Conservation (phyloP, 2,888 invertebrate genomes). For the Augochlorella aurata region DNA sequence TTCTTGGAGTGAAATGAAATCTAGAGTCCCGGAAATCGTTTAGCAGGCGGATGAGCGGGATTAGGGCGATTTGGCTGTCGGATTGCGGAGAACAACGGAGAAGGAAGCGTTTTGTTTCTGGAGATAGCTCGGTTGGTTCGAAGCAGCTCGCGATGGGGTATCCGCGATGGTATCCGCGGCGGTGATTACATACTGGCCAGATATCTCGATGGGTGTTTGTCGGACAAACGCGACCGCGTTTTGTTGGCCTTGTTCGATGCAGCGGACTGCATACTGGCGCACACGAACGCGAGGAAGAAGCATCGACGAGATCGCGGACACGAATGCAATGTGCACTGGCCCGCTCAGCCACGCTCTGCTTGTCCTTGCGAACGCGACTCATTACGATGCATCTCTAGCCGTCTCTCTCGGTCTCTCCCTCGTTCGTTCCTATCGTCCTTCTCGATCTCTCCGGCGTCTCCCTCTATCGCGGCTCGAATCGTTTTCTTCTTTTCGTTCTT, state of each 20-base stretch:
- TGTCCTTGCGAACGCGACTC: conserved; percentile 74
- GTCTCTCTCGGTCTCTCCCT: neutral
- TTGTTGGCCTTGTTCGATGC: conserved; percentile 26
- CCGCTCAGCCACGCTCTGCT: conserved; percentile 77
- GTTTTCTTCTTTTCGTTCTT: conserved; percentile 17
- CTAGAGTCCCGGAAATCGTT: neutral
- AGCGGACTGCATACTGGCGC: conserved; percentile 10
- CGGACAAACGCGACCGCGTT: conserved; percentile 43
- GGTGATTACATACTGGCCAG: conserved; percentile 1
- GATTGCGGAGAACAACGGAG: neutral
- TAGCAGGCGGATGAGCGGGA: neutral
- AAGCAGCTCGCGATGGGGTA: neutral
- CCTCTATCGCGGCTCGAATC: neutral
- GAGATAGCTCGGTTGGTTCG: neutral
- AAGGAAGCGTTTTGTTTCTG: neutral
- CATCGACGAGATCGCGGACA: conserved; percentile 68
- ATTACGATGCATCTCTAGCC: conserved; percentile 63
- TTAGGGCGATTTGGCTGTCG: neutral
- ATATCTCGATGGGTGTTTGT: conserved; percentile 12
- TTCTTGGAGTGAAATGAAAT: too few species aligned
- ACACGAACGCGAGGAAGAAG: conserved; percentile 30
- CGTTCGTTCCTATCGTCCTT: neutral
- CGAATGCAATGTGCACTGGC: conserved; percentile 74
- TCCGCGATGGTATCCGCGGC: conserved; percentile 8
- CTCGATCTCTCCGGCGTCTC: neutral